These are phyloP conservation scores for Teleogryllus occipitalis DNA, from an alignment of 1,140 invertebrate species.

Conservation along the genomic window DNA sequence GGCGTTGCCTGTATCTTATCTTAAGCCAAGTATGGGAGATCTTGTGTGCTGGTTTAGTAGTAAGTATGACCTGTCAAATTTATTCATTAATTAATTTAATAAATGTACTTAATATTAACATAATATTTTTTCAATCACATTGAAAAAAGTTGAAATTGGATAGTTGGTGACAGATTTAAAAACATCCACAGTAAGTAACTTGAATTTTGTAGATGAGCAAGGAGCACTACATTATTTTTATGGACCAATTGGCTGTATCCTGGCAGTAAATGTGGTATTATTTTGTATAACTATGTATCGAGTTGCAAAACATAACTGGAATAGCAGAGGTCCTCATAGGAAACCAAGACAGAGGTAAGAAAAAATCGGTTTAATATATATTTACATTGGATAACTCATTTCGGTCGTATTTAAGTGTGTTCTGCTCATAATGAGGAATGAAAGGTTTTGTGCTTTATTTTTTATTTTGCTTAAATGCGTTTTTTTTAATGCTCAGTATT, in stretches of 20 bases:
- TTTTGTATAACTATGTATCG: conserved; percentile 41
- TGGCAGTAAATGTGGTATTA: conserved; percentile 43
- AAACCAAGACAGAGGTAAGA: conserved; percentile 8
- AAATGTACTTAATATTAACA: too few relatives aligned
- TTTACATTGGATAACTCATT: too few relatives aligned
- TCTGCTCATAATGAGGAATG: too few relatives aligned
- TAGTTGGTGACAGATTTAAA: too few relatives aligned
- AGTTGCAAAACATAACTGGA: background rate
- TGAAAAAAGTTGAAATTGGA: too few relatives aligned
- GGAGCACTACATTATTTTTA: conserved; percentile 54
- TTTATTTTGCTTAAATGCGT: too few relatives aligned
- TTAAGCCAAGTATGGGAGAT: conserved; percentile 40
- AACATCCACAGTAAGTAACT: too few relatives aligned
- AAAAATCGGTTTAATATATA: background rate
- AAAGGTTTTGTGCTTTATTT: too few relatives aligned
- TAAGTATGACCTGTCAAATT: conserved; percentile 32
- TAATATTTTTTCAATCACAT: too few relatives aligned
- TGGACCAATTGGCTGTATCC: conserved; percentile 47
- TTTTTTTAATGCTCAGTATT: too few relatives aligned
- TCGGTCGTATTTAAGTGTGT: too few relatives aligned
- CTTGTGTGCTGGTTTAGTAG: conserved; percentile 43
- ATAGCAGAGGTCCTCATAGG: background rate
- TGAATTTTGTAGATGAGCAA: conserved; percentile 37
- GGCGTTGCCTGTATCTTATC: conserved; percentile 37
- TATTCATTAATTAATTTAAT: background rate